These are phyloP conservation scores for Zaprionus taronus DNA, from an alignment of 1,140 invertebrate species.

Conservation along the genomic window DNA sequence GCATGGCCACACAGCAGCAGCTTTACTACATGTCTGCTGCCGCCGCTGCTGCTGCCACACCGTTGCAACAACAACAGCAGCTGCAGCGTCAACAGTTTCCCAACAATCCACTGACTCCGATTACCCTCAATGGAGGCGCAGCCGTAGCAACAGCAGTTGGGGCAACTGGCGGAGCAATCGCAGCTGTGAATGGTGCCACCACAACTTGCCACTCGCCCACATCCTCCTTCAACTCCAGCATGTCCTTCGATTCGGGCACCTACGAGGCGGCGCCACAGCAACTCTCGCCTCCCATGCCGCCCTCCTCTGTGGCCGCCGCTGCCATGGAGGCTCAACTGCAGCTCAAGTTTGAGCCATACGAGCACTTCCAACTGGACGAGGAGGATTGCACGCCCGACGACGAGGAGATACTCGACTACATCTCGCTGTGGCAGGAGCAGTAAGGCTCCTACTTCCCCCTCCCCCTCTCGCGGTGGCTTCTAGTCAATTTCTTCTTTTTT, in stretches of 20 bases:
- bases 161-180: neutral
- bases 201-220: slow-evolving; percentile 88
- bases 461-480: slow-evolving; percentile 51
- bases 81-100: slow-evolving; percentile 69
- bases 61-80: slow-evolving; percentile 77
- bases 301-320: slow-evolving; percentile 53
- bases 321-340: slow-evolving; percentile 64
- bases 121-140: slow-evolving; percentile 66
- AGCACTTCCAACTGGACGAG: slow-evolving; percentile 88
- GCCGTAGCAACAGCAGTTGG: slow-evolving; percentile 7
- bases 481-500: slow-evolving; percentile 59
- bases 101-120: slow-evolving; percentile 63
- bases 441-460: slow-evolving; percentile 63
- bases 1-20: slow-evolving; percentile 87
- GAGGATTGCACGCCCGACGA: slow-evolving; percentile 92
- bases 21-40: slow-evolving; percentile 11
- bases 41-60: slow-evolving; percentile 33
- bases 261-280: slow-evolving; percentile 78
- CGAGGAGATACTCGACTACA: slow-evolving; percentile 95
- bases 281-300: slow-evolving; percentile 43
- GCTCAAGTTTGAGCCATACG: slow-evolving; percentile 88
- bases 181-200: neutral
- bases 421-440: slow-evolving; percentile 93
- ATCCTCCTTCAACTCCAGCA: slow-evolving; percentile 92
- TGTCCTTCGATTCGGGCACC: slow-evolving; percentile 86